phyloP scores from a whole-genome alignment of 1,140 invertebrate species.

The Halesus radiatus region DNA sequence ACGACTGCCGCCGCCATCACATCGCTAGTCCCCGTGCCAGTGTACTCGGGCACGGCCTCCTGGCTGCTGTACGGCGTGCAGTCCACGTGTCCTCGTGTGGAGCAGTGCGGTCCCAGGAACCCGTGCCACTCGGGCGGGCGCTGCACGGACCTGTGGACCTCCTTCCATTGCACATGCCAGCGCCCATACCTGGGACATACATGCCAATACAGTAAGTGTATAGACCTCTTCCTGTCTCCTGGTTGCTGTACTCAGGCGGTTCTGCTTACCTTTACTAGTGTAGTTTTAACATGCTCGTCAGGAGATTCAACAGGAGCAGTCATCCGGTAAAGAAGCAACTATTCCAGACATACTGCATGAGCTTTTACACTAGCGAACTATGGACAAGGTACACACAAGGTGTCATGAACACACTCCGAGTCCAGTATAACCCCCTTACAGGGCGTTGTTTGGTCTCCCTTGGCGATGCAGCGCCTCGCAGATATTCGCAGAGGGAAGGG shows the following conservation, averaged over 20 bases:
- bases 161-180: conserved; percentile 88
- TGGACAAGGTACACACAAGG: too few species aligned
- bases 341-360: too few species aligned
- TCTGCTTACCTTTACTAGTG: too few species aligned
- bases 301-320: too few species aligned
- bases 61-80: conserved; percentile 65
- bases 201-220: conserved; percentile 86
- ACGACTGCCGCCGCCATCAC: not conserved
- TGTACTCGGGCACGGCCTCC: conserved; percentile 43
- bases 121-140: conserved; percentile 88
- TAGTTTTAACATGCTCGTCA: too few species aligned
- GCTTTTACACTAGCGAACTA: too few species aligned
- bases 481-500: too few species aligned
- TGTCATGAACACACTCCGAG: too few species aligned
- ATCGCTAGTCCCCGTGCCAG: conserved; percentile 12
- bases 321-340: too few species aligned
- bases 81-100: conserved; percentile 81
- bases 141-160: conserved; percentile 91
- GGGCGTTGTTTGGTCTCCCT: too few species aligned
- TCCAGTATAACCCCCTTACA: too few species aligned
- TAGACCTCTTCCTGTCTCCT: not conserved
- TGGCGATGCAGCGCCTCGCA: too few species aligned
- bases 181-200: conserved; percentile 88
- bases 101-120: conserved; percentile 86
- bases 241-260: not conserved